These are phyloP conservation scores for Metridium senile DNA, from an alignment of 92 coral and sea anemone species.

Conservation along the genomic window DNA sequence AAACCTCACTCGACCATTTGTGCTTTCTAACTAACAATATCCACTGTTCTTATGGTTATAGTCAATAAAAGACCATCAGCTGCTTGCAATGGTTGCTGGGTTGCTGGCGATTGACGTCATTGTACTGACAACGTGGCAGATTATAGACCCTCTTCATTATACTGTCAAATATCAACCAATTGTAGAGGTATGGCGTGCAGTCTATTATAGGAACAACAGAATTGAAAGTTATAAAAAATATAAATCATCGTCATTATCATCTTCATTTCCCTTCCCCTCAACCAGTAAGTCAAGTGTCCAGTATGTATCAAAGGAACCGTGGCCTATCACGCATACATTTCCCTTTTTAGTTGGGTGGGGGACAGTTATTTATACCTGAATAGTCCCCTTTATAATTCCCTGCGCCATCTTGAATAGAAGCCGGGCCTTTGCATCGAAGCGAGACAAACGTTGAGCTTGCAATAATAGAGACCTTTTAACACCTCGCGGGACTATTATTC, in stretches of 20 bases:
- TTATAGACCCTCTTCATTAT: conserved; percentile 42
- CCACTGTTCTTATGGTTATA: conserved; percentile 15
- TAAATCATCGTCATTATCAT: no score
- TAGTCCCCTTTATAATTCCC: no score
- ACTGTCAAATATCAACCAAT: conserved; percentile 27
- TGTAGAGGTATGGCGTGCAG: conserved; percentile 34
- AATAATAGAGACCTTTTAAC: no score
- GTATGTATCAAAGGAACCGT: no score
- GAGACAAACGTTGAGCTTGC: no score
- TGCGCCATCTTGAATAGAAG: no score
- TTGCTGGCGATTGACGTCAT: conserved; percentile 48
- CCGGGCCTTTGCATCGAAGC: no score
- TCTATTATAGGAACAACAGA: background rate
- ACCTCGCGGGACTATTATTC: no score
- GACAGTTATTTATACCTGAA: no score
- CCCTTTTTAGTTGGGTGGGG: no score
- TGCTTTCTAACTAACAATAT: background rate
- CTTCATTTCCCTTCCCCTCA: background rate
- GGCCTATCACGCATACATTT: no score
- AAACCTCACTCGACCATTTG: background rate
- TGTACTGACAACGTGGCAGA: conserved; percentile 52
- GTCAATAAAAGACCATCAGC: conserved; percentile 63
- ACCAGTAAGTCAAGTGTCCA: no score
- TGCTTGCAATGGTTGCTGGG: conserved; percentile 53
- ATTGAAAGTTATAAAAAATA: background rate